A percentile compares a stretch with the other conserved stretches of the same genome.
These are phyloP conservation scores for Periophthalmodon schlosseri DNA, from an alignment of 2,113 vertebrate genomes.

Conservation along the genomic window DNA sequence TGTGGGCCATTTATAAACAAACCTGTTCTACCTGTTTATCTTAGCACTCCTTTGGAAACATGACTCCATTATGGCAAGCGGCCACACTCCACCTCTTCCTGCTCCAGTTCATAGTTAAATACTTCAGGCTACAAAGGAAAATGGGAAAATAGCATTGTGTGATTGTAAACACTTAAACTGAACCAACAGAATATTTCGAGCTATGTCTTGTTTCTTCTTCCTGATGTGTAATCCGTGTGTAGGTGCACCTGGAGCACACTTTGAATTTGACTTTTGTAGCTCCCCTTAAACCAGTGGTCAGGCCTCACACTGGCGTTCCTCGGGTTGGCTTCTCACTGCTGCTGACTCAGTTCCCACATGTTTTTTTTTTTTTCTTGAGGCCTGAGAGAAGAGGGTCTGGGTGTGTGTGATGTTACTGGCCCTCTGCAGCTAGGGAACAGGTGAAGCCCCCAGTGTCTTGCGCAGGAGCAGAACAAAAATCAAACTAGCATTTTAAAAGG, in stretches of 20 bases:
- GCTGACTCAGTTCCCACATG: constrained; percentile 76
- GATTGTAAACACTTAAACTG: background rate
- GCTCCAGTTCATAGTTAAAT: constrained; percentile 19
- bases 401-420: constrained; percentile 36
- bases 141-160: constrained; percentile 6
- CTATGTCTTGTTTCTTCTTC: constrained; percentile 17
- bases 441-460: constrained; percentile 36
- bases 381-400: constrained; percentile 36
- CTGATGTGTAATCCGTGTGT: constrained; percentile 35
- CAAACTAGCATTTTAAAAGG: background rate
- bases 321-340: constrained; percentile 56
- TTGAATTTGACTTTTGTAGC: constrained; percentile 60
- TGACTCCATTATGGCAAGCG: constrained; percentile 40
- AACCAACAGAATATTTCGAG: constrained; percentile 21
- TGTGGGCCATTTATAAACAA: constrained; percentile 44
- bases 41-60: constrained; percentile 41
- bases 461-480: background rate
- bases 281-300: constrained; percentile 37
- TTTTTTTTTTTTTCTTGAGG: constrained; percentile 54
- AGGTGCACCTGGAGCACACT: constrained; percentile 46
- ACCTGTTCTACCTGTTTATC: constrained; percentile 66
- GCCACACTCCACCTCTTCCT: constrained; percentile 33
- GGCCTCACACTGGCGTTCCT: constrained; percentile 46
- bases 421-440: constrained; percentile 41
- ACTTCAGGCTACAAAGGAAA: constrained; percentile 10